Evolutionary conservation across 2,888 invertebrate species (phyloP), one percentile per base, ranked within the genome.

Genomic region (Drosophila eohydei): DNA sequence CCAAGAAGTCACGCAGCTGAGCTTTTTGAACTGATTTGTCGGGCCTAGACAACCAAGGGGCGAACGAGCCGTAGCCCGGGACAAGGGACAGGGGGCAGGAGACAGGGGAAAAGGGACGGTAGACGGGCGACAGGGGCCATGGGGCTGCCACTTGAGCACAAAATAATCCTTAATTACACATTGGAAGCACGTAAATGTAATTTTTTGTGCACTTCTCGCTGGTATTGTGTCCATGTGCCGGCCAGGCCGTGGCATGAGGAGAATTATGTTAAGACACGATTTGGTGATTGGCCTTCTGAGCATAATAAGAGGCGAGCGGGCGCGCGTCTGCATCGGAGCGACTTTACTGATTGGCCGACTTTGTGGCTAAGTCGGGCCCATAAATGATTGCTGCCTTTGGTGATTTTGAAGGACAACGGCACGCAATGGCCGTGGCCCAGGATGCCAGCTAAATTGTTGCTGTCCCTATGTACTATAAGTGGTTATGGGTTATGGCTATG

Each of bases 101-200:
- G 40, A 3, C 7, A 21, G 0, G 32, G 1, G 32, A 8, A 6
- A 2, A 16, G 50, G 57, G 57, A n/a, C 40, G 7, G 14, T 2
- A 6, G 40, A 3, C n/a, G 8, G 28, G 7, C 9, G n/a, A 46
- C n/a, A 4, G n/a, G n/a, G 30, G 4, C 63, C 44, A 65, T 26
- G 57, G n/a, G 61, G 46, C 68, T 57, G 72, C 78, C 88, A 84
- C 88, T 84, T 81, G 83, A 86, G 88, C 86, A 83, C 87, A 84
- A 84, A 87, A 84, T 86, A 86, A 86, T 86, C 85, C 88, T 86
- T 86, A 86, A 86, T 86, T 86, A 86, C 85, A 86, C 85, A 86
- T 86, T 86, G 85, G 85, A 87, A 84, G 85, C 85, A 86, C 85
- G 85, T 86, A 86, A 87, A 89, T 87, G 89, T 89, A 86, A 86